Percentiles rank a stretch among this genome's conserved stretches.
These are phyloP conservation scores for Echinometra lucunter DNA, from an alignment of 53 echinoderm and acorn worm species.

Conservation along the genomic window DNA sequence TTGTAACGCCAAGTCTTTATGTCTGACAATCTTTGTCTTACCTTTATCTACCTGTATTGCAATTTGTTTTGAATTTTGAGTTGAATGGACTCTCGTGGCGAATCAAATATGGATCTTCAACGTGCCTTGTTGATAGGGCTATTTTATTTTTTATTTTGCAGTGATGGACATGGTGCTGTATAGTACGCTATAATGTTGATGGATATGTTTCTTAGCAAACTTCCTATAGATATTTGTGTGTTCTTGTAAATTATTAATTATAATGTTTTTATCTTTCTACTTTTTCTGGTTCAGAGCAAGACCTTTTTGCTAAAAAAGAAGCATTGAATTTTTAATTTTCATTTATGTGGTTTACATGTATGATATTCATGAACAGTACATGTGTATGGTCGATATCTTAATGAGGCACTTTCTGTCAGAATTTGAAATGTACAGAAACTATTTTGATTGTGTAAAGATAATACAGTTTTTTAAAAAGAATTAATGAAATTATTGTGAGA, in stretches of 20 bases:
- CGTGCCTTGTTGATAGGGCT: conserved; percentile 26
- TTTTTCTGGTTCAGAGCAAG: not conserved
- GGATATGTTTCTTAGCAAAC: conserved; percentile 20
- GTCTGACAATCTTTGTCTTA: not conserved
- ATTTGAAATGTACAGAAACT: not conserved
- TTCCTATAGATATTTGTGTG: not conserved
- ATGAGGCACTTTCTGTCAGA: not conserved
- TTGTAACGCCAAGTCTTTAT: not conserved
- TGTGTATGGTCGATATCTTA: not conserved
- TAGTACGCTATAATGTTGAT: not conserved
- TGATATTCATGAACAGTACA: not conserved
- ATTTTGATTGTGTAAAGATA: not conserved
- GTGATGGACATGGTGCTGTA: conserved; percentile 39
- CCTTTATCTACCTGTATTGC: conserved; percentile 23
- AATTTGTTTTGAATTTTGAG: not conserved
- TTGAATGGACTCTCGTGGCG: not conserved
- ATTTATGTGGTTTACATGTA: too few relatives aligned
- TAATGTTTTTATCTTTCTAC: not conserved
- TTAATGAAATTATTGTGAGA: not conserved
- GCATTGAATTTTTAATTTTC: not conserved
- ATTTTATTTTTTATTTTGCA: conserved; percentile 24
- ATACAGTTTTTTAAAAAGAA: too few relatives aligned
- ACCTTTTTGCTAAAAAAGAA: not conserved
- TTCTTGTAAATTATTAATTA: not conserved
- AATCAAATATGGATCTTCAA: not conserved